Conservation (phyloP, 2,113 vertebrate species). For the Casuarius casuarius region DNA sequence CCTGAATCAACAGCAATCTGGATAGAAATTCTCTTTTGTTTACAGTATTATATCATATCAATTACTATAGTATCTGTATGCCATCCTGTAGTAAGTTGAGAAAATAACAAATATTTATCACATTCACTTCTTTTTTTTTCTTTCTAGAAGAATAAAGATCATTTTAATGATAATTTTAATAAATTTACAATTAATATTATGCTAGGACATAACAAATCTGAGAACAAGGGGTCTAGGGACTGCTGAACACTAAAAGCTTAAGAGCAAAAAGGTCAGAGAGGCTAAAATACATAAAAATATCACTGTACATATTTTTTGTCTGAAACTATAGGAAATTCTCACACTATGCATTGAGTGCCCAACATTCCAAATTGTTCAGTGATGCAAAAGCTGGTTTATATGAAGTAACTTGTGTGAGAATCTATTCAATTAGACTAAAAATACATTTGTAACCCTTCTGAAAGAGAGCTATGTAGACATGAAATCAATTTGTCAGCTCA, state of each 20-base stretch:
- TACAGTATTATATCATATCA: neutral
- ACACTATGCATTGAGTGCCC: fast-evolving
- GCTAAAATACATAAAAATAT: neutral
- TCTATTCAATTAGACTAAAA: neutral
- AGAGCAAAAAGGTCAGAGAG: neutral
- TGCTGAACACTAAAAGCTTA: neutral
- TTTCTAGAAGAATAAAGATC: neutral
- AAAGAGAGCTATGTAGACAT: neutral
- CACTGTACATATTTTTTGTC: neutral
- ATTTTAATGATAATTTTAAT: neutral
- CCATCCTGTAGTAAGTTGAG: neutral
- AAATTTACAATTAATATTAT: neutral
- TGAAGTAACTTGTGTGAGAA: neutral
- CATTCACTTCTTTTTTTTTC: neutral
- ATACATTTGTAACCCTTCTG: neutral
- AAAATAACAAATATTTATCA: neutral
- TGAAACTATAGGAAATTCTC: neutral
- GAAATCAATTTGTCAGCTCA: neutral
- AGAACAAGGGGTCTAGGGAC: neutral
- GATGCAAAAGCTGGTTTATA: neutral
- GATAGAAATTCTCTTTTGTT: neutral
- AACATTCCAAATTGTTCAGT: neutral
- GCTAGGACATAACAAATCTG: neutral
- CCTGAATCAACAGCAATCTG: neutral
- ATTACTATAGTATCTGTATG: neutral